Conservation (phyloP, 2,113 vertebrate genomes). For the Regulus satrapa region DNA sequence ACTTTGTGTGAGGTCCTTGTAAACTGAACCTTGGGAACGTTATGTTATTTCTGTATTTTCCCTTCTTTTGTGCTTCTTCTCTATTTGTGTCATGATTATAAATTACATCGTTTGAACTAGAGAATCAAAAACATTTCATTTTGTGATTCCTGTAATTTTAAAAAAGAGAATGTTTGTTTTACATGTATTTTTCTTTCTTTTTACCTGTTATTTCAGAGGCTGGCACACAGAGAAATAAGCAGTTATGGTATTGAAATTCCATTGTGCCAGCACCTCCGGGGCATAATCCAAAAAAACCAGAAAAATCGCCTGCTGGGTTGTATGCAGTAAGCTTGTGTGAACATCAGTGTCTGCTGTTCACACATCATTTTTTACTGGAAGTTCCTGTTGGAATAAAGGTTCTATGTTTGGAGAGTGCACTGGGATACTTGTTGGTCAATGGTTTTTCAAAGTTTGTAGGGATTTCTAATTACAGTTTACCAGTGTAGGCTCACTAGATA, state of each 20-base stretch:
- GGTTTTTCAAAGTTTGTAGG: conserved; percentile 33
- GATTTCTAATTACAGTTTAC: conserved; percentile 47
- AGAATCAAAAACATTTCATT: conserved; percentile 73
- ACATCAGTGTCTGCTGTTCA: conserved; percentile 77
- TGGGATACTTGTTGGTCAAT: conserved; percentile 60
- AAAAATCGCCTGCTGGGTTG: conserved; percentile 72
- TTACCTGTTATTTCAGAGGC: conserved; percentile 83
- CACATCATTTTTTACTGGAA: conserved; percentile 70
- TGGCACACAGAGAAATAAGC: conserved; percentile 72
- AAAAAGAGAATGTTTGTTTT: conserved; percentile 6
- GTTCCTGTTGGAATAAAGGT: conserved; percentile 74
- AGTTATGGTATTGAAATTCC: conserved; percentile 75
- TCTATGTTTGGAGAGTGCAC: conserved; percentile 65
- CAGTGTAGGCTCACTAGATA: background rate
- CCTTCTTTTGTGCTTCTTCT: conserved; percentile 72
- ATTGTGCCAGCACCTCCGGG: conserved; percentile 74
- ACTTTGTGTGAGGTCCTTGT: conserved; percentile 99
- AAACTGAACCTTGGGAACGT: conserved; percentile 84
- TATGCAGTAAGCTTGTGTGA: conserved; percentile 73
- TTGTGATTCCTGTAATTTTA: conserved; percentile 66
- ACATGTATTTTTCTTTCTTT: conserved; percentile 47
- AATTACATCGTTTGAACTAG: conserved; percentile 75
- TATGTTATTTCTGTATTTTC: conserved; percentile 73
- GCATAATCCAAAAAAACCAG: conserved; percentile 73
- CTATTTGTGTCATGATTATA: conserved; percentile 78